Evolutionary conservation across 1,140 invertebrate species (phyloP), one percentile per base, ranked within the genome.

Genomic region (Scaptomyza hsui): DNA sequence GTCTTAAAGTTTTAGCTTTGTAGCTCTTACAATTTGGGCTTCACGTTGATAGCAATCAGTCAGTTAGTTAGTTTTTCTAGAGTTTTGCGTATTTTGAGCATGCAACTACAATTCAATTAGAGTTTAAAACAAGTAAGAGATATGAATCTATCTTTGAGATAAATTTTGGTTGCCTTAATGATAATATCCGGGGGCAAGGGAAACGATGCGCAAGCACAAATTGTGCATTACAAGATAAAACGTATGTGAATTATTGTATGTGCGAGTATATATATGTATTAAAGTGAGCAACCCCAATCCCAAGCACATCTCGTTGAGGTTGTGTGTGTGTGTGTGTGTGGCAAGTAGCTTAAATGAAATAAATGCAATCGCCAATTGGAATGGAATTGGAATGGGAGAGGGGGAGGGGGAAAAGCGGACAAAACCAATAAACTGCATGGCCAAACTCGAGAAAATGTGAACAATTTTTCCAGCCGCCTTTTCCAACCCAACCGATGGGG

Each of bases 361-460:
- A 72, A 72, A 59, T 72, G 68, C 68, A 71, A 71, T 51, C 39
- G 61, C 53, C 53, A 72, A 72, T 67, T 67, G 69, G 37, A 72
- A 37, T 37, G 32, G 12, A 37, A 55, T 48, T 29, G 42, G 15
- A 63, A 70, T 59, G 59, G 68, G 16, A 3, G 9, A 5, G 39
- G 24, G 15, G 3, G 18, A 10, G 16, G 4, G 4, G 4, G 7
- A 19, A 26, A 26, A 24, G 49, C 21, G 13, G 21, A 80, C 24
- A 37, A 63, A 73, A 73, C 72, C 80, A 79, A 85, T 85, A 86
- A 85, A 86, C 70, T 86, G 81, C 78, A 78, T 69, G 64, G 75
- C 26, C 53, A 59, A 26, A 63, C 70, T 61, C 68, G 1, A 15
- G 13, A 55, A 19, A 16, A 12, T 73, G 69, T 81, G 59, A 73